A percentile compares a stretch with the other conserved stretches of the same genome.
phyloP scores from a whole-genome alignment of 2,888 invertebrate species.

The Bruchidius siliquastri region DNA sequence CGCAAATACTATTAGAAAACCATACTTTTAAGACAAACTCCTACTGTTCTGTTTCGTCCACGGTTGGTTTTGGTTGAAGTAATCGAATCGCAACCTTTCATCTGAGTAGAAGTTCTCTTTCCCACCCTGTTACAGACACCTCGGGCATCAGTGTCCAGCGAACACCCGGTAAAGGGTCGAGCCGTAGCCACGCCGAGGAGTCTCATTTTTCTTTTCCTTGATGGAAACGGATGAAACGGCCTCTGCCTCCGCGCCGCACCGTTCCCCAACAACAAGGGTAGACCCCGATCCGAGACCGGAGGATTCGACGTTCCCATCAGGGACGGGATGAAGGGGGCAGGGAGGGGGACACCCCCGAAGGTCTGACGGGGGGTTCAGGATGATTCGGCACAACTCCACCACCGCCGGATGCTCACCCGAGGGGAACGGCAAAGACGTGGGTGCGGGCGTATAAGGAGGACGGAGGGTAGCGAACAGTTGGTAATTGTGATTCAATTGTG shows the following conservation, averaged over 20 bases:
- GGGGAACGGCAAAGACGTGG: constrained; percentile 15
- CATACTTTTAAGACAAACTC: no score
- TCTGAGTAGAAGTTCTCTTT: no score
- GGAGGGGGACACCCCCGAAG: background rate
- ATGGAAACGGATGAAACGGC: background rate
- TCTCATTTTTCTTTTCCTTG: background rate
- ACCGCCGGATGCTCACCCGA: constrained; percentile 39
- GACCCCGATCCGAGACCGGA: background rate
- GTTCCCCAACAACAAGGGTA: background rate
- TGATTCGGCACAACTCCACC: constrained; percentile 46
- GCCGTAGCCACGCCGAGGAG: background rate
- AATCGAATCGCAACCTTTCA: no score
- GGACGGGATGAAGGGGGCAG: no score
- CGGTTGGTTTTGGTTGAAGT: no score
- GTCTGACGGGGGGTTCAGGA: constrained; percentile 38
- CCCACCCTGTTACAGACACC: no score
- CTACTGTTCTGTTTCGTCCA: no score
- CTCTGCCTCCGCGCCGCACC: background rate
- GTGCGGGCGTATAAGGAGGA: background rate
- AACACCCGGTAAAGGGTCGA: background rate
- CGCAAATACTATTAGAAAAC: no score
- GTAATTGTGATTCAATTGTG: no score
- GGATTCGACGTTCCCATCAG: background rate
- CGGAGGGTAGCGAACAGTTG: no score
- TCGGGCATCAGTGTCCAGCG: background rate